Percentiles rank a stretch among this genome's conserved stretches.
Conservation (phyloP, 2,113 vertebrate genomes). For the Pogonocichla stellata region DNA sequence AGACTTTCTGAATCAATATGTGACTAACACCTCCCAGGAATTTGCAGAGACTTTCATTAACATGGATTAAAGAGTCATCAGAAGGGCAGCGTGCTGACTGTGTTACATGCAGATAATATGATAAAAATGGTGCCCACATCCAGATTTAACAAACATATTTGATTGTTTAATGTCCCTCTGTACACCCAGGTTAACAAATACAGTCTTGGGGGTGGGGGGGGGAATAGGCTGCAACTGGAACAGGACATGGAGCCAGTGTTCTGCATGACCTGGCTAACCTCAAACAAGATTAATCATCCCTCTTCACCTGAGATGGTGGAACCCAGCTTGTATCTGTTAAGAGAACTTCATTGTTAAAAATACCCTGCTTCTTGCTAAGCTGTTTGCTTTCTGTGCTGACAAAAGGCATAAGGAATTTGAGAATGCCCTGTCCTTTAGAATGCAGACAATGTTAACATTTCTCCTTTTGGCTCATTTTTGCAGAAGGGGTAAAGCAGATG, state of each 20-base stretch:
- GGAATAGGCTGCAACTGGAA: neutral
- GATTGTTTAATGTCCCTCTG: neutral
- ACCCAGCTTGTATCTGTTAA: neutral
- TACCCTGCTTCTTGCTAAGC: neutral
- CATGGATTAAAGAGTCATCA: neutral
- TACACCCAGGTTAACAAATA: neutral
- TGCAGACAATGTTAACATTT: neutral
- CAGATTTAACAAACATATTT: neutral
- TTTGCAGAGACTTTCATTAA: slow-evolving; percentile 1
- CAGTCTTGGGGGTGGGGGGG: rapidly evolving
- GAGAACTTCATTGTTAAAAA: slow-evolving; percentile 50
- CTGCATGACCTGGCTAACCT: neutral
- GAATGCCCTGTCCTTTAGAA: slow-evolving; percentile 55
- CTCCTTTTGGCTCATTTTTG: slow-evolving; percentile 13
- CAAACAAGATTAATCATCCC: neutral
- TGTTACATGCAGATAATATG: neutral
- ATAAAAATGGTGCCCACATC: neutral
- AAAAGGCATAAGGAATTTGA: slow-evolving; percentile 20
- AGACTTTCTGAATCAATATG: neutral
- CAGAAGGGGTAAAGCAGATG: neutral
- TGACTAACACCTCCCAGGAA: neutral
- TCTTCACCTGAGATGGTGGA: neutral
- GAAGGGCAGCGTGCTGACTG: neutral
- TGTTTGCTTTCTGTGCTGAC: slow-evolving; percentile 45
- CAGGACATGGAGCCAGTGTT: neutral